A percentile compares a stretch with the other conserved stretches of the same genome.
Evolutionary conservation across 1,140 invertebrate genomes (phyloP).

Genomic region (Diploscapter pachys): DNA sequence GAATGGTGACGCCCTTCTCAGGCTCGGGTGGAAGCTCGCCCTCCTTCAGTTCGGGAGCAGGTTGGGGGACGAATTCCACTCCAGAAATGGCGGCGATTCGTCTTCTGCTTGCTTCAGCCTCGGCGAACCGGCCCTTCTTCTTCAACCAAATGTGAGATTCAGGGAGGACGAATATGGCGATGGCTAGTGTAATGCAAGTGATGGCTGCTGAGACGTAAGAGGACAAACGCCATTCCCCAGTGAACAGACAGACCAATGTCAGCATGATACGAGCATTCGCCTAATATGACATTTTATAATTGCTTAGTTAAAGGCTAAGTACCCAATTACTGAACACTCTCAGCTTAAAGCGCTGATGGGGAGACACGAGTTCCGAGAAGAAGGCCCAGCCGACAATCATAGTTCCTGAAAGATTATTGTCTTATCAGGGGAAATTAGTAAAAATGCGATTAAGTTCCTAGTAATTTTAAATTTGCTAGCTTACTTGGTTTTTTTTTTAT

Average conservation of each 20-base stretch:
- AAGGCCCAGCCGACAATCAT: slow-evolving; percentile 22
- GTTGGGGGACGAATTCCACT: not conserved
- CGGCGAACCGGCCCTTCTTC: slow-evolving; percentile 10
- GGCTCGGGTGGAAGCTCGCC: not conserved
- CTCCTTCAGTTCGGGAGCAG: slow-evolving; percentile 1
- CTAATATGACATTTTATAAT: not conserved
- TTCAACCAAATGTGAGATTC: slow-evolving; percentile 17
- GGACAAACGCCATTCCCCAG: slow-evolving; percentile 11
- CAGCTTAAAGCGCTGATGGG: slow-evolving; percentile 14
- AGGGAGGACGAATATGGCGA: slow-evolving; percentile 10
- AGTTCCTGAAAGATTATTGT: slow-evolving; percentile 1
- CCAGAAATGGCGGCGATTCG: slow-evolving; percentile 7
- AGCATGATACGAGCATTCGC: slow-evolving; percentile 16
- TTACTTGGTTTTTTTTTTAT: too few relatives aligned
- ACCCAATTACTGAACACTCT: slow-evolving; percentile 25
- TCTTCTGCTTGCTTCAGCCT: slow-evolving; percentile 12
- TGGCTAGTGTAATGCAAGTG: slow-evolving; percentile 8
- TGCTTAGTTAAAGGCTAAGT: not conserved
- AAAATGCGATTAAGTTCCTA: too few relatives aligned
- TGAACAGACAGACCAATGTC: not conserved
- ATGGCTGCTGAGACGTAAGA: slow-evolving; percentile 12
- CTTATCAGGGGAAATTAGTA: not conserved
- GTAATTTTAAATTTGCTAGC: too few relatives aligned
- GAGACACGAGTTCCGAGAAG: slow-evolving; percentile 14
- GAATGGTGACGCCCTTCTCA: slow-evolving; percentile 10